Conservation (phyloP, 2,113 vertebrate genomes). For the Hemiprocne comata region DNA sequence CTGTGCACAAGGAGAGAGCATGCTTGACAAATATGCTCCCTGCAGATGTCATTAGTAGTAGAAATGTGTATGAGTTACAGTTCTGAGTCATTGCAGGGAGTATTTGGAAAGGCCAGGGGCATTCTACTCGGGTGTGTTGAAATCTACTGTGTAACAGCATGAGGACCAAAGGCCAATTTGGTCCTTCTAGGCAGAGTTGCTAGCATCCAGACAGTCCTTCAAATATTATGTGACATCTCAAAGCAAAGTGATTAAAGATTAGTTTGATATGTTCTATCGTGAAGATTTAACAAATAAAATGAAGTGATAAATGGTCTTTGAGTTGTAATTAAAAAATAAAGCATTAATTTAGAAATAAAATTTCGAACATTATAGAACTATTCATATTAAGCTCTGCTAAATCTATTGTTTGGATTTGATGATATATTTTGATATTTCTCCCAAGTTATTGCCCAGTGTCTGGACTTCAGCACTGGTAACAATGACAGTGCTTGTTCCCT, state of each 20-base stretch:
- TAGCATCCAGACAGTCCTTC: neutral
- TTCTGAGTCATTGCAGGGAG: neutral
- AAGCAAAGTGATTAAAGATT: neutral
- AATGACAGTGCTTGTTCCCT: neutral
- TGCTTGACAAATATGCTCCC: neutral
- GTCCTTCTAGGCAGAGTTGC: neutral
- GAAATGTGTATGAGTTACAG: neutral
- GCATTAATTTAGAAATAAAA: neutral
- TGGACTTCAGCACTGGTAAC: neutral
- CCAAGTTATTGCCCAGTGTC: neutral
- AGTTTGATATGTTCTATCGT: neutral
- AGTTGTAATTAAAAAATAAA: neutral
- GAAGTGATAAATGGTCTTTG: neutral
- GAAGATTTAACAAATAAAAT: neutral
- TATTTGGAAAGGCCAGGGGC: neutral
- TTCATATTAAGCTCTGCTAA: neutral
- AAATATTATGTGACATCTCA: neutral
- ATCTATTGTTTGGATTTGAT: neutral
- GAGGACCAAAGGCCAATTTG: neutral
- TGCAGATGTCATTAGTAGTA: neutral
- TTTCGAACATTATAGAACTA: neutral
- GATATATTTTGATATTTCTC: neutral
- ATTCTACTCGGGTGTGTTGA: neutral
- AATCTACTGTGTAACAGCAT: neutral
- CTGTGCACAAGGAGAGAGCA: neutral